phyloP scores from a whole-genome alignment of 2,888 invertebrate species.

The Metellina segmentata region DNA sequence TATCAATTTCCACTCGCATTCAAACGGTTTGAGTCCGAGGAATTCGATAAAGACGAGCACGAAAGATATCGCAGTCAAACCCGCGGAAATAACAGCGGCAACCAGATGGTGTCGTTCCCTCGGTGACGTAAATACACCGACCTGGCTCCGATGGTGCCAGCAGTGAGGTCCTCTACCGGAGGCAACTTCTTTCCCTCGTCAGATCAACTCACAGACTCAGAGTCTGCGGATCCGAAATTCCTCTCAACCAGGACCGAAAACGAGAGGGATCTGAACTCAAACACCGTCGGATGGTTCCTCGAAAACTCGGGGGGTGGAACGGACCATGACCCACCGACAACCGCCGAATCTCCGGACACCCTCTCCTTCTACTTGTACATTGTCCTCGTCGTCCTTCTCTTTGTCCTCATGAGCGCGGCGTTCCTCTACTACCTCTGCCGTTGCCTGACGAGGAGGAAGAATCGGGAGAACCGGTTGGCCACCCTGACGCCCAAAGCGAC shows the following conservation, averaged over 20 bases:
- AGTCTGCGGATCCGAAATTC: not conserved
- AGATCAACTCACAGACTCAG: too few relatives aligned
- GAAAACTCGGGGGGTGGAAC: too few relatives aligned
- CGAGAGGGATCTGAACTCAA: not conserved
- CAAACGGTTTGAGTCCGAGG: too few relatives aligned
- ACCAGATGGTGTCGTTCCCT: not conserved
- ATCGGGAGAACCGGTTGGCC: slow-evolving; percentile 60
- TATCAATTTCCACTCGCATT: too few relatives aligned
- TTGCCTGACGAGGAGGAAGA: slow-evolving; percentile 55
- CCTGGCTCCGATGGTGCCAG: slow-evolving; percentile 44
- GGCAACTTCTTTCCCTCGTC: not conserved
- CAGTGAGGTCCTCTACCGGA: not conserved
- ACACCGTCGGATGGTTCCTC: not conserved
- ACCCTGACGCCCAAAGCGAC: slow-evolving; percentile 52
- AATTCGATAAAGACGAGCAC: not conserved
- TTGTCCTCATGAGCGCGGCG: slow-evolving; percentile 56
- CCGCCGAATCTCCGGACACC: not conserved
- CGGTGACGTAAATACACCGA: not conserved
- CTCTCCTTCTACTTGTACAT: slow-evolving; percentile 13
- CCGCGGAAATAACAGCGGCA: not conserved
- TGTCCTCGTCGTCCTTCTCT: slow-evolving; percentile 3
- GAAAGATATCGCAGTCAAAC: not conserved
- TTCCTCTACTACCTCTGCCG: slow-evolving; percentile 67
- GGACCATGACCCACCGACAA: not conserved
- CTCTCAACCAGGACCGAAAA: not conserved